A percentile compares a stretch with the other conserved stretches of the same genome.
These are phyloP conservation scores for Pollenia labialis DNA, from an alignment of 2,888 invertebrate genomes.

Conservation along the genomic window DNA sequence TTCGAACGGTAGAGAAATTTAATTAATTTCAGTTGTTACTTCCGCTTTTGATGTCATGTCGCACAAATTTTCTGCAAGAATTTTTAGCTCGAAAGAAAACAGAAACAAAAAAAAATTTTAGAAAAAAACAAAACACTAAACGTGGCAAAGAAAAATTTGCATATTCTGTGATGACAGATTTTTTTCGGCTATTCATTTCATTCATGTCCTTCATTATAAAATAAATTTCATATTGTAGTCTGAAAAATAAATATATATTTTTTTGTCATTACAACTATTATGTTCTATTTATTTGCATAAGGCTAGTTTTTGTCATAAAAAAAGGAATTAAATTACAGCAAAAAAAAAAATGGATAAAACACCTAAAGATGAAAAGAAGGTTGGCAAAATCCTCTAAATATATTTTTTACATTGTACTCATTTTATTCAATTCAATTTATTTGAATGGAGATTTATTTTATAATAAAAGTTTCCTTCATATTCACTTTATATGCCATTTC, in stretches of 20 bases:
- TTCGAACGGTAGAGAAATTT: slow-evolving; percentile 71
- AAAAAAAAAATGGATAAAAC: not conserved
- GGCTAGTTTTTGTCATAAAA: slow-evolving; percentile 18
- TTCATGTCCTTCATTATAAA: slow-evolving; percentile 63
- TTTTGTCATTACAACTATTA: slow-evolving; percentile 57
- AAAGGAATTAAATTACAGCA: slow-evolving; percentile 4
- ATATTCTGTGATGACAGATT: slow-evolving; percentile 56
- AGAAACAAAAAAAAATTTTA: not conserved
- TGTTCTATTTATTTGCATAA: slow-evolving; percentile 69
- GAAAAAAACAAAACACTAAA: not conserved
- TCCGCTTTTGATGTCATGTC: slow-evolving; percentile 72
- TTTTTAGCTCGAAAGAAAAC: slow-evolving; percentile 28
- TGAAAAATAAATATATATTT: slow-evolving; percentile 26
- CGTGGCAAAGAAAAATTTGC: slow-evolving; percentile 61
- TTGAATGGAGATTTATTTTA: too few species aligned
- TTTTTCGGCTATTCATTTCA: slow-evolving; percentile 44
- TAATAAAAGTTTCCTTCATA: too few species aligned
- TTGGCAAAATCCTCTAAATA: not conserved
- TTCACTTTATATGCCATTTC: not conserved
- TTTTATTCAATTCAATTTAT: too few species aligned
- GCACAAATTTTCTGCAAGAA: slow-evolving; percentile 53
- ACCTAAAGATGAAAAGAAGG: not conserved
- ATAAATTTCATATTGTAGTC: slow-evolving; percentile 57
- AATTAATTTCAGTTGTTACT: slow-evolving; percentile 75
- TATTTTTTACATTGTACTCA: too few species aligned